Percentiles rank a stretch among this genome's conserved stretches.
These are phyloP conservation scores for Leistus spinibarbis DNA, from an alignment of 2,888 invertebrate genomes.

Conservation along the genomic window DNA sequence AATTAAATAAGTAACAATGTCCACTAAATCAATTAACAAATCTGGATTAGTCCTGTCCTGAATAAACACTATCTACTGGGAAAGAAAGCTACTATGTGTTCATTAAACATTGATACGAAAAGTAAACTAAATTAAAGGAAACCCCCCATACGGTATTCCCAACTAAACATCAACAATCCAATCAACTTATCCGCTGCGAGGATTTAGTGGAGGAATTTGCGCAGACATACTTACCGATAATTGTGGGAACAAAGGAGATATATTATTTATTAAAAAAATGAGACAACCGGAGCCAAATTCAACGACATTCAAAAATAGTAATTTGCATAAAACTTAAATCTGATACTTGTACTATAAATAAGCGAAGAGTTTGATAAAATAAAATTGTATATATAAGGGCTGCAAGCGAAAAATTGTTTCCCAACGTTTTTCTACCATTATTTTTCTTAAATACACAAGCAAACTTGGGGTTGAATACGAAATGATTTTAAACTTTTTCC, in stretches of 20 bases:
- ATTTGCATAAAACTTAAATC: background rate
- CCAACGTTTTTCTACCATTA: background rate
- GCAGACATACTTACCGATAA: too few species aligned
- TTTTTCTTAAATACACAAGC: constrained; percentile 36
- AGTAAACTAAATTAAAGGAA: background rate
- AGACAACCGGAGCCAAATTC: background rate
- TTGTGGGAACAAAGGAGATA: too few species aligned
- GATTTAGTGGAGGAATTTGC: too few species aligned
- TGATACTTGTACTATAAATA: too few species aligned
- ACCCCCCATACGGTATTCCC: background rate
- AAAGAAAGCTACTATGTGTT: background rate
- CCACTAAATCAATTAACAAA: background rate
- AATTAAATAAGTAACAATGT: background rate
- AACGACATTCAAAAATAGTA: background rate
- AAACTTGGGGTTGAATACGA: constrained; percentile 27
- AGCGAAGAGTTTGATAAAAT: background rate
- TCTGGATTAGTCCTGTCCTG: background rate
- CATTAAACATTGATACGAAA: background rate
- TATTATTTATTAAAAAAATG: background rate
- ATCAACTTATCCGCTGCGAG: too few species aligned
- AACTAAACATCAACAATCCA: background rate
- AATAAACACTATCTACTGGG: background rate
- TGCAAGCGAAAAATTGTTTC: background rate
- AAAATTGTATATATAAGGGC: background rate
- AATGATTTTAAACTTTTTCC: constrained; percentile 39